Evolutionary conservation across 2,888 invertebrate species (phyloP).

Genomic region (Coenonympha arcania): DNA sequence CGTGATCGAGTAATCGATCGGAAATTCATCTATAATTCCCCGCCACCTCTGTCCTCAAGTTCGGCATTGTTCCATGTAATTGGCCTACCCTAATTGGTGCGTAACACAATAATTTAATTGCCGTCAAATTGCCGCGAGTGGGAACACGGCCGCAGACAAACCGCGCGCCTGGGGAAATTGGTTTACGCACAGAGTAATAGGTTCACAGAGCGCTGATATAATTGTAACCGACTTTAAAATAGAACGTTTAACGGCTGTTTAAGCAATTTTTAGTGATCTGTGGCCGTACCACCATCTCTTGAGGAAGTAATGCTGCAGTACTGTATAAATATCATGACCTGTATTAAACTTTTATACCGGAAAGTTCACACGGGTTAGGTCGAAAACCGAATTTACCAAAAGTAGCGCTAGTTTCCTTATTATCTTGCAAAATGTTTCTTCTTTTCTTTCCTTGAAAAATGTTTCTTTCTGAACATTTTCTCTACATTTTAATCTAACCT

Average conservation of each 20-base stretch:
- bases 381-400: too few relatives aligned
- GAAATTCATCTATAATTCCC: neutral
- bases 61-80: constrained; percentile 19
- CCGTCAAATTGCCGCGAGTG: constrained; percentile 27
- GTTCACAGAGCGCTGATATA: neutral
- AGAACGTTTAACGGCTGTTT: neutral
- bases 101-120: constrained; percentile 30
- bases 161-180: constrained; percentile 19
- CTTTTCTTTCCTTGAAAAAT: too few relatives aligned
- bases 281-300: too few relatives aligned
- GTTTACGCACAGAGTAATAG: constrained; percentile 14
- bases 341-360: too few relatives aligned
- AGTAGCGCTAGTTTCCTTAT: too few relatives aligned
- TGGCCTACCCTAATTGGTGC: constrained; percentile 18
- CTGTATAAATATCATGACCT: too few relatives aligned
- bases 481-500: constrained; percentile 5
- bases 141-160: constrained; percentile 20
- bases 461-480: neutral
- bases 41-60: neutral
- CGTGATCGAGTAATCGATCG: neutral
- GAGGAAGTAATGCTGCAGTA: too few relatives aligned
- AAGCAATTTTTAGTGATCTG: too few relatives aligned
- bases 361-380: too few relatives aligned
- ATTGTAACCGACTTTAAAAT: neutral
- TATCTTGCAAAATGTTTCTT: neutral